Evolutionary conservation across 2,888 invertebrate genomes (phyloP), one percentile per base, ranked within the genome.

Genomic region (Stramonita haemastoma): DNA sequence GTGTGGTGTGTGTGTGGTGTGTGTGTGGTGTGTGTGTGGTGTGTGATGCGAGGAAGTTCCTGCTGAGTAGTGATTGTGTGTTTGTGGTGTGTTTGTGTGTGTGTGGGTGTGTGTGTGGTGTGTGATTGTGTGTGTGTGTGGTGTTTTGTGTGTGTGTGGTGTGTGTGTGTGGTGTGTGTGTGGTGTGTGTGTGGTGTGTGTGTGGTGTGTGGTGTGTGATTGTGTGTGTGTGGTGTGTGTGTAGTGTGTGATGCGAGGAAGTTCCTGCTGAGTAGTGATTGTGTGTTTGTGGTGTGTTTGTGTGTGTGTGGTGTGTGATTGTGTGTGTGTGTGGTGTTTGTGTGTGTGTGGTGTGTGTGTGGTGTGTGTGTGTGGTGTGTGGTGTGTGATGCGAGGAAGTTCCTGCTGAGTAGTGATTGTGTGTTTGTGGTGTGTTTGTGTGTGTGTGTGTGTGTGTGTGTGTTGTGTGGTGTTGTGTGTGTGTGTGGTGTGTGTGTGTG

Each of bases 361-460:
- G n/a, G n/a, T n/a, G n/a, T n/a, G n/a, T n/a, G n/a, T n/a, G n/a
- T n/a, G n/a, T n/a, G n/a, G 60, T 29, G 96, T 98, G 92, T 97
- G 97, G 91, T 98, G 98, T 0, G 98, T 98, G 96, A 97, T 98
- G 96, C 29, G 85, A 87, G 22, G 85, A 87, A 11, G 26, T 81
- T 17, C 87, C 60, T 26, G 11, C 32, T 29, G 60, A 79, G 32
- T 86, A 29, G 60, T 83, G 81, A 34, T 32, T 79, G 17, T 17
- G 73, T 66, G 77, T 13, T 15, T 19, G 46, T 83, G 81, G 1
- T 70, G 87, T 34, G 34, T 36, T 73, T 36, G 77, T 73, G 87
- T 36, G 17, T 29, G 79, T 79, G 79, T 79, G 56, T 36, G 87
- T 79, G 79, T 56, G 46, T 56, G 77, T 56, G 87, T 73, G 77